Evolutionary conservation across 2,888 invertebrate genomes (phyloP).

Genomic region (Yponomeuta plumbellus): DNA sequence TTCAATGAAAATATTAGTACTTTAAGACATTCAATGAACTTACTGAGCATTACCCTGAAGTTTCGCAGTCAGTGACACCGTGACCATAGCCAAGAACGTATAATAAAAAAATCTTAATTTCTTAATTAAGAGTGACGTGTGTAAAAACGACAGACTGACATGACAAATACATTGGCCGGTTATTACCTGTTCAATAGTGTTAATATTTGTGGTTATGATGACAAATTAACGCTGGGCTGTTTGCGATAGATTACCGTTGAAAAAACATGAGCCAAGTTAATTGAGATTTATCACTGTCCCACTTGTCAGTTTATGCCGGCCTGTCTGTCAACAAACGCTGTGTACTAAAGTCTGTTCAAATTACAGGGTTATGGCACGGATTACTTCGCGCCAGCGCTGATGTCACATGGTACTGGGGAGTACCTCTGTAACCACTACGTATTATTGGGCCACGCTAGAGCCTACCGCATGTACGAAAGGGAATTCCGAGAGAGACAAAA

Average conservation of each 20-base stretch:
- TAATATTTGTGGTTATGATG: too few species aligned
- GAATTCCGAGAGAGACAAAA: constrained; percentile 70
- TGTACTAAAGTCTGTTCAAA: neutral
- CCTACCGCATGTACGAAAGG: constrained; percentile 78
- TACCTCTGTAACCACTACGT: constrained; percentile 80
- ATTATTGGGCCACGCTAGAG: constrained; percentile 79
- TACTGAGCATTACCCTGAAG: neutral
- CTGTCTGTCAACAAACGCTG: neutral
- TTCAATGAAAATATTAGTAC: too few species aligned
- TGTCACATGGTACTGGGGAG: constrained; percentile 67
- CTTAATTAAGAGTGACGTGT: too few species aligned
- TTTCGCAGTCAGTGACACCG: too few species aligned
- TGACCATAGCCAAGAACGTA: too few species aligned
- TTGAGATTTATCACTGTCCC: neutral
- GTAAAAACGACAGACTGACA: too few species aligned
- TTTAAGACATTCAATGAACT: neutral
- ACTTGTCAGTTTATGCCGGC: neutral
- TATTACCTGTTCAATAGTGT: too few species aligned
- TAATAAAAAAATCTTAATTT: too few species aligned
- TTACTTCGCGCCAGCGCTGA: constrained; percentile 72
- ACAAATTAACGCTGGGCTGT: too few species aligned
- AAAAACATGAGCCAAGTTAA: too few species aligned
- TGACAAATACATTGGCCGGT: too few species aligned
- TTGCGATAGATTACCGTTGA: too few species aligned
- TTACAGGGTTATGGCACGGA: constrained; percentile 66